Evolutionary conservation across 2,888 invertebrate genomes (phyloP), one percentile per base, ranked within the genome.

Genomic region (Acrocyrtus sp.): DNA sequence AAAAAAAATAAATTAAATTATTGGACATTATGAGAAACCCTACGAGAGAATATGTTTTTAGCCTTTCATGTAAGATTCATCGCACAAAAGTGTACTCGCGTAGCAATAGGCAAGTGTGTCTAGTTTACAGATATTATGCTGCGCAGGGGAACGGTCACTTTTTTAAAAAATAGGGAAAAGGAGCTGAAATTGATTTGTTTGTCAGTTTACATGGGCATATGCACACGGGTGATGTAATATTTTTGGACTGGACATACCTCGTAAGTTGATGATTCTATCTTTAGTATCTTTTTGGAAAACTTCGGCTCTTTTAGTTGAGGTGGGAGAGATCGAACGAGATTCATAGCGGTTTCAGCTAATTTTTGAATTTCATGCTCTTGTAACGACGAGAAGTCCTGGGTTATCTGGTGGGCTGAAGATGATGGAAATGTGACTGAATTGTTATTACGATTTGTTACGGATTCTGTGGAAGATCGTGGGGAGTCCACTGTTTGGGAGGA

Each of bases 341-440:
- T 72, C 24, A 72, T 54, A n/a, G 80, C 80, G 22, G 79, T 72
- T 12, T 81, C 78, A 24, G 74, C 47, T 41, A 81, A 67, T 68
- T 78, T 80, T 61, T 76, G 67, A 51, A 81, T 62, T 74, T 81
- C 81, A 67, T 68, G 62, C 53, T 81, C 80, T 66, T 81, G 81
- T 17, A 81, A 75, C 41, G 77, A 79, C 21, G 77, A 77, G 27
- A 78, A 65, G 43, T 65, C 72, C 26, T 72, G 72, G 58, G 65
- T 50, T n/a, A n/a, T n/a, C n/a, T n/a, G n/a, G n/a, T n/a, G n/a
- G 56, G 62, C 45, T 19, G 53, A 26, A 56, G 62, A 27, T 21
- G 27, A 26, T 50, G 51, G 41, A 51, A 56, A 57, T 70, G 58
- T n/a, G 41, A 56, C 61, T 48, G 62, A 56, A 63, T 62, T 70